Base-by-base conservation (phyloP, 1,140 invertebrate species). In the Drosophila dunni region DNA sequence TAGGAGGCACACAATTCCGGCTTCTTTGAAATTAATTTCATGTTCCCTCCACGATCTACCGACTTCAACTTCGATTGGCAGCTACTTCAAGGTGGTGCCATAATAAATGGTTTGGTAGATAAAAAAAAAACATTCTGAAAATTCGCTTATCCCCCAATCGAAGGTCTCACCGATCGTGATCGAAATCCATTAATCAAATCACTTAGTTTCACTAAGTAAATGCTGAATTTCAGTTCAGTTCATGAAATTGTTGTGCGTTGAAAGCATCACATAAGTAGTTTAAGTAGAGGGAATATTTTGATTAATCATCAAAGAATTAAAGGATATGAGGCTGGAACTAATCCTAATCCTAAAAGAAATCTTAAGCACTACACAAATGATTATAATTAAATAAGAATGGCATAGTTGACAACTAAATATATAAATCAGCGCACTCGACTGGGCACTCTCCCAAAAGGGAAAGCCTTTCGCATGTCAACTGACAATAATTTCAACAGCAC, bases 401-500 rank as follows among this genome's bases (percentile, higher is more conserved):
- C n/a, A 53, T 53, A 53, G 29, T 36, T 53, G 34, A 53, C 50
- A 53, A 53, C 11, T 53, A 34, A 36, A 53, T 53, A 34, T 13
- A 53, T 53, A 29, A 53, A 53, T 53, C 50, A 53, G 29, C 8
- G 34, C 29, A 8, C 13, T 7, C 34, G 29, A 13, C 50, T 36
- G n/a, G 5, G 10, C 29, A 45, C 68, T 75, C 71, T 83, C 80
- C 84, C 76, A 77, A 50, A 72, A 72, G 80, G 53, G 38, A 75
- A 78, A 88, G 78, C 85, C 80, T 78, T 83, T 89, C 63, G 84
- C 73, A 89, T 88, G 83, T 83, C 77, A 89, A 75, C 73, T 82
- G 80, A 71, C 77, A 77, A 68, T 75, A 70, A 53, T 56, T 50
- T 57, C 62, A 72, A 82, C 62, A 58, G 65, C 70, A 77, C 57